Base-by-base conservation (phyloP, 2,797 vertebrate genomes). In the Sternarchorhynchus goeldii region DNA sequence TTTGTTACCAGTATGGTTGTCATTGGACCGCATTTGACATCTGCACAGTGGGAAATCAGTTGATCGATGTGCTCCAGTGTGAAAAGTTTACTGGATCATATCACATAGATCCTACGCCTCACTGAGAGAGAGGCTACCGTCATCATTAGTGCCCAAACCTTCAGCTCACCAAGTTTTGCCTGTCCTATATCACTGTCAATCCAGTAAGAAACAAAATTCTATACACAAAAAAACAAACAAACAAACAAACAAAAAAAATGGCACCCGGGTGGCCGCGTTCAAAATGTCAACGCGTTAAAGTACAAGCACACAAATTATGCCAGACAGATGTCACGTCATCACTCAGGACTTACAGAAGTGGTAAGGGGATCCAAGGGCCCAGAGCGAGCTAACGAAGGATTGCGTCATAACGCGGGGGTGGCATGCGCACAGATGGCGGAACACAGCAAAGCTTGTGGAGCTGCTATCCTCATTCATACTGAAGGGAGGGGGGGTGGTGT, bases 401-500 rank as follows among this genome's bases (percentile, higher is more conserved):
- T 77, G 68, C 81, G 64, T 82, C 64, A 76, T 41, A 50, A 32
- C 62, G 84, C 83, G 86, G 76, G 82, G 82, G 88, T 85, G 77
- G 76, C 84, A 79, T 81, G 78, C 86, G 82, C 86, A 69, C 83
- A 76, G 77, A 84, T 85, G 84, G 80, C 77, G 73, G 66, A 69
- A 62, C 86, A 81, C 81, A 86, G 85, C 65, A 74, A 86, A 85
- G 67, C 73, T 81, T 79, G 82, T 81, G 41, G 77, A 81, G 76
- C 75, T 78, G 76, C 85, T 70, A 76, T 36, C 57, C 78, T 80
- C 77, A 77, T 77, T 80, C 81, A 82, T 77, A 79, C 67, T 82
- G 58, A 83, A 2, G 79, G 80, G 79, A 68, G 25, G 67, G 73
- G 34, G 34, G 2, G 10, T 6, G 39, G 34, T 7, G 55, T 6